Conservation (phyloP, 64 coral and sea anemone genomes). For the Astreopora myriophthalma region DNA sequence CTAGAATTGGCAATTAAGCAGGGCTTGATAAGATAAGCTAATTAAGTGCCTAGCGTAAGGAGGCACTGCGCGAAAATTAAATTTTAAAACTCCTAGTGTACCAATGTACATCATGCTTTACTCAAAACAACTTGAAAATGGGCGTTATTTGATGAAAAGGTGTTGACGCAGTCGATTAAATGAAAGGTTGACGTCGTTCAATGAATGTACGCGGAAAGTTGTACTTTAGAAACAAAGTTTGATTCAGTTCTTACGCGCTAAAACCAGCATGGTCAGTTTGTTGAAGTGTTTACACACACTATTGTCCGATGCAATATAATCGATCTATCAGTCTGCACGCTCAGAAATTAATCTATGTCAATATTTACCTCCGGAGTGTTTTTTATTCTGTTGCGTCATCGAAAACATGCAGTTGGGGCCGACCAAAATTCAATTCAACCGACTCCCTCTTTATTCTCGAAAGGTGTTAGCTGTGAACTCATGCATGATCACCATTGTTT, state of each 20-base stretch:
- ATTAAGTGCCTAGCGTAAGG: background rate
- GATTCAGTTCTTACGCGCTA: background rate
- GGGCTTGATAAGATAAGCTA: slow-evolving; percentile 33
- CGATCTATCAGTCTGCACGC: slow-evolving; percentile 52
- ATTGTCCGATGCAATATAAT: slow-evolving; percentile 49
- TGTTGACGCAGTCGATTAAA: too few relatives aligned
- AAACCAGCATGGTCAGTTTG: background rate
- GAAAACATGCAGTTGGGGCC: slow-evolving; percentile 45
- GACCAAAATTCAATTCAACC: slow-evolving; percentile 24
- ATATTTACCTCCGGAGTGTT: slow-evolving; percentile 83
- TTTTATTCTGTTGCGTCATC: slow-evolving; percentile 67
- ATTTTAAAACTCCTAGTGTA: background rate
- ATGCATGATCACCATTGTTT: too few relatives aligned
- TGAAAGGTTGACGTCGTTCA: background rate
- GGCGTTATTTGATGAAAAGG: background rate
- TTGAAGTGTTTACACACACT: slow-evolving; percentile 34
- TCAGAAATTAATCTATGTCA: slow-evolving; percentile 77
- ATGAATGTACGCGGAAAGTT: background rate
- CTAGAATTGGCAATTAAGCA: slow-evolving; percentile 15
- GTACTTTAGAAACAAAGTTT: slow-evolving; percentile 28
- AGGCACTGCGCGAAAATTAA: background rate
- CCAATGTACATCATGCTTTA: background rate
- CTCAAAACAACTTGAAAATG: background rate
- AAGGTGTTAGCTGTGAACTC: background rate
- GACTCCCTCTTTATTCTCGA: slow-evolving; percentile 10